phyloP scores from a whole-genome alignment of 2,113 vertebrate species.

The Colossoma macropomum region DNA sequence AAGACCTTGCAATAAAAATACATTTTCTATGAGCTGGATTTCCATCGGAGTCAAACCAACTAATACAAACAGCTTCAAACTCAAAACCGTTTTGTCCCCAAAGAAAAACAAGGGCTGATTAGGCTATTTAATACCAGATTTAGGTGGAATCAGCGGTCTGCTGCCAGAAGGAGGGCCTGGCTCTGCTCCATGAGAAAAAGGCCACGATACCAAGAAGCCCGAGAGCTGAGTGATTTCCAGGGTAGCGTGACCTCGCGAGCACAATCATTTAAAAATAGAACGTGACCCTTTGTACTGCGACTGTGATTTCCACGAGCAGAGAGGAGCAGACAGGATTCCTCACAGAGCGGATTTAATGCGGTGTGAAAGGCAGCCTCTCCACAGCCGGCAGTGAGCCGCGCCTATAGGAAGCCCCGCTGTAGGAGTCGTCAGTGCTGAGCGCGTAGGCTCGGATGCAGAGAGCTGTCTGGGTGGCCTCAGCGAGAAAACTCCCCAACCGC shows the following conservation, averaged over 20 bases:
- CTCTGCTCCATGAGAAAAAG: slow-evolving; percentile 40
- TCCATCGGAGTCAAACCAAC: too few relatives aligned
- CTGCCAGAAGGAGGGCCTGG: slow-evolving; percentile 21
- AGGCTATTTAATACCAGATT: not conserved
- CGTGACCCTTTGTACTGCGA: not conserved
- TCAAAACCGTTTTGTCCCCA: too few relatives aligned
- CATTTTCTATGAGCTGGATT: too few relatives aligned
- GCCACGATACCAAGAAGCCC: not conserved
- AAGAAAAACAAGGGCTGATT: not conserved
- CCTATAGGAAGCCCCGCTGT: not conserved
- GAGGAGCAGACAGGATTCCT: not conserved
- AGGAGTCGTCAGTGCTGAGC: not conserved
- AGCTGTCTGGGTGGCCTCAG: not conserved
- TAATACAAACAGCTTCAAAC: too few relatives aligned
- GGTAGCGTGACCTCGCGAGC: not conserved
- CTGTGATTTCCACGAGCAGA: not conserved
- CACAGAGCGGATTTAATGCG: not conserved
- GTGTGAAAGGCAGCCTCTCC: not conserved
- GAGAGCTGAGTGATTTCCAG: not conserved
- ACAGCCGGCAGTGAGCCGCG: not conserved
- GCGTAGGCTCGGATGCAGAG: not conserved
- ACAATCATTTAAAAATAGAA: not conserved
- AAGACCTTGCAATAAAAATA: too few relatives aligned
- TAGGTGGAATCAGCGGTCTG: not conserved
- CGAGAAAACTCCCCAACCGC: not conserved